These are phyloP conservation scores for Rhynchophorus ferrugineus DNA, from an alignment of 1,140 invertebrate species.

Conservation along the genomic window DNA sequence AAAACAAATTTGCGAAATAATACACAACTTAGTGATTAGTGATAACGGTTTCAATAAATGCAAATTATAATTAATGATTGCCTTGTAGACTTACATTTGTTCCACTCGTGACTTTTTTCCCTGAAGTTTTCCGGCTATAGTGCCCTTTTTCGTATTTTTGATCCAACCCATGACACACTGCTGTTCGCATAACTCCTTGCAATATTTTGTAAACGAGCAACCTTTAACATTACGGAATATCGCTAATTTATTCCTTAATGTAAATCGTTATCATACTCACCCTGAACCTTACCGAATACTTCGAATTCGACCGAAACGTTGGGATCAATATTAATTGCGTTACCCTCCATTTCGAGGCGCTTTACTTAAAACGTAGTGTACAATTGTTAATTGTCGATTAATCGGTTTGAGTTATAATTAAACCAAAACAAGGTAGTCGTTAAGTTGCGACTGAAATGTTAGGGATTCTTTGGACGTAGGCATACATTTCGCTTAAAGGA, in stretches of 20 bases:
- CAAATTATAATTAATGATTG: too few relatives aligned
- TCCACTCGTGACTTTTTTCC: slow-evolving; percentile 69
- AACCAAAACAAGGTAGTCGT: slow-evolving; percentile 10
- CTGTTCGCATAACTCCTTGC: slow-evolving; percentile 65
- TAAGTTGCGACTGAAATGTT: slow-evolving; percentile 10
- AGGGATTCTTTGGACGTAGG: slow-evolving; percentile 5
- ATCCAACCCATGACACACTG: slow-evolving; percentile 80
- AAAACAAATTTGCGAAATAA: too few relatives aligned
- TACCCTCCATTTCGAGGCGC: slow-evolving; percentile 8
- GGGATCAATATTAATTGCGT: slow-evolving; percentile 35
- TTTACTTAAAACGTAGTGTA: background rate
- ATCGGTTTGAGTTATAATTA: slow-evolving; percentile 16
- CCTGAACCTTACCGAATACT: slow-evolving; percentile 82
- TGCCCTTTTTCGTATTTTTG: slow-evolving; percentile 79
- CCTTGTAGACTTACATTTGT: slow-evolving; percentile 84
- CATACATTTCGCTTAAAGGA: background rate
- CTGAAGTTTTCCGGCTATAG: slow-evolving; percentile 80
- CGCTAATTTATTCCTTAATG: background rate
- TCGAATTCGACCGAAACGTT: slow-evolving; percentile 79
- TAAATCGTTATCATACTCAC: slow-evolving; percentile 43
- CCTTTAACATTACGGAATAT: slow-evolving; percentile 46
- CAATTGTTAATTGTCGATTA: slow-evolving; percentile 8
- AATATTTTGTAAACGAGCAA: slow-evolving; percentile 80
- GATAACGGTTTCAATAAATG: too few relatives aligned
- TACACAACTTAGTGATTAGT: too few relatives aligned